phyloP scores from a whole-genome alignment of 2,797 vertebrate genomes.

The Antrozous pallidus region DNA sequence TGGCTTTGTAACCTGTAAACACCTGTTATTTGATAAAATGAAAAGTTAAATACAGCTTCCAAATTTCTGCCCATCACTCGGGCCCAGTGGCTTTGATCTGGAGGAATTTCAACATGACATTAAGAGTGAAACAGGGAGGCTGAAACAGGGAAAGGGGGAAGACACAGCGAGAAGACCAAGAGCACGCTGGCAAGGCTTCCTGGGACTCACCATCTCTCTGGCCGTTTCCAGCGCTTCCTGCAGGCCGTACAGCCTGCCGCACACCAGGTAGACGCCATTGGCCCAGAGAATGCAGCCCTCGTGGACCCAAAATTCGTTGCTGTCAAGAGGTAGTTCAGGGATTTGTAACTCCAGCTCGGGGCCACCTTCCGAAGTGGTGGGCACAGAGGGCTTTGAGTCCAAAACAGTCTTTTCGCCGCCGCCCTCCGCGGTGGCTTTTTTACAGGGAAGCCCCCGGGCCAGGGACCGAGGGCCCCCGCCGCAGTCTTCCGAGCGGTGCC shows the following conservation, averaged over 20 bases:
- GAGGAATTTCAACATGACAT: neutral
- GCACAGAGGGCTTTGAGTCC: slow-evolving; percentile 83
- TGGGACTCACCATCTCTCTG: slow-evolving; percentile 92
- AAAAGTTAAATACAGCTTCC: neutral
- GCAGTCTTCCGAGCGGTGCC: slow-evolving; percentile 96
- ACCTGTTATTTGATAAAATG: neutral
- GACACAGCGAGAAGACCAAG: neutral
- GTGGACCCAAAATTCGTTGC: slow-evolving; percentile 98
- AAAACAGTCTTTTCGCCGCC: slow-evolving; percentile 83
- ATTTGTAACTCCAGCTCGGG: slow-evolving; percentile 93
- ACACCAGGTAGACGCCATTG: slow-evolving; percentile 98
- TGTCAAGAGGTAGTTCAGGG: slow-evolving; percentile 98
- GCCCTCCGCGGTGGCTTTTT: slow-evolving; percentile 86
- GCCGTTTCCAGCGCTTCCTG: slow-evolving; percentile 98
- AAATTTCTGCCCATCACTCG: neutral
- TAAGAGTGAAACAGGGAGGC: neutral
- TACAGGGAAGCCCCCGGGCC: slow-evolving; percentile 91
- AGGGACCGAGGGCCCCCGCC: slow-evolving; percentile 88
- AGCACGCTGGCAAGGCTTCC: neutral
- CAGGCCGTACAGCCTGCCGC: slow-evolving; percentile 96
- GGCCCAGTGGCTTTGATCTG: neutral
- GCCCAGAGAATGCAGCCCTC: slow-evolving; percentile 98
- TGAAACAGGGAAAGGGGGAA: neutral
- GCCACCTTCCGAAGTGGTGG: slow-evolving; percentile 86
- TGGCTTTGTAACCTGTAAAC: neutral